A percentile compares a stretch with the other conserved stretches of the same genome.
phyloP scores from a whole-genome alignment of 2,888 invertebrate species.

The Cosmorhoe ocellata region DNA sequence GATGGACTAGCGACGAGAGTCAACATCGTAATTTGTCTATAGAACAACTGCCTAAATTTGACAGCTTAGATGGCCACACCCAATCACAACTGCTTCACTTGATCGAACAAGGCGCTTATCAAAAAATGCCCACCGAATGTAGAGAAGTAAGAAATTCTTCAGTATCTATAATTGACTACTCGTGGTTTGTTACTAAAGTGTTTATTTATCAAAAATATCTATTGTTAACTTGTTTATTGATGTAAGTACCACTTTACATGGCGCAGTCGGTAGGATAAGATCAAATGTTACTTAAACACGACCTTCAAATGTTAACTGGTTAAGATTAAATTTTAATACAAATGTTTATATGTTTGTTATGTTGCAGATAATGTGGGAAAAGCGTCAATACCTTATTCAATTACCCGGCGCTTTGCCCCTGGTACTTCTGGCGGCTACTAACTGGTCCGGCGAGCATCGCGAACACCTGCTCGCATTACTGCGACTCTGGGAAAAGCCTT shows the following conservation, averaged over 20 bases:
- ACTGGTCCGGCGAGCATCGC: slow-evolving; percentile 95
- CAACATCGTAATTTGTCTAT: slow-evolving; percentile 43
- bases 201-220: background rate
- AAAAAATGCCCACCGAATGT: slow-evolving; percentile 86
- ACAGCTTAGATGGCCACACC: slow-evolving; percentile 91
- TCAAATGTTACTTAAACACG: no score
- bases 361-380: slow-evolving; percentile 92
- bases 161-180: background rate
- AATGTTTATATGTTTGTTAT: background rate
- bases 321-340: no score
- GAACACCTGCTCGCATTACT: slow-evolving; percentile 93
- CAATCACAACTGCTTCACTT: slow-evolving; percentile 88
- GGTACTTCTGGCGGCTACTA: slow-evolving; percentile 92
- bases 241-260: background rate
- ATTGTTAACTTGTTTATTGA: background rate
- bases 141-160: slow-evolving; percentile 79
- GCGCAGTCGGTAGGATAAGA: slow-evolving; percentile 1
- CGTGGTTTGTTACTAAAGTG: no score
- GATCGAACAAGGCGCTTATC: slow-evolving; percentile 89
- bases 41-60: slow-evolving; percentile 80
- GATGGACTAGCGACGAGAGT: slow-evolving; percentile 61
- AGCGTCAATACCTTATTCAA: slow-evolving; percentile 93
- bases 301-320: no score
- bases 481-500: slow-evolving; percentile 92
- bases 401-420: slow-evolving; percentile 93